phyloP scores from a whole-genome alignment of 2,888 invertebrate species.

The Cerastis rubricosa region DNA sequence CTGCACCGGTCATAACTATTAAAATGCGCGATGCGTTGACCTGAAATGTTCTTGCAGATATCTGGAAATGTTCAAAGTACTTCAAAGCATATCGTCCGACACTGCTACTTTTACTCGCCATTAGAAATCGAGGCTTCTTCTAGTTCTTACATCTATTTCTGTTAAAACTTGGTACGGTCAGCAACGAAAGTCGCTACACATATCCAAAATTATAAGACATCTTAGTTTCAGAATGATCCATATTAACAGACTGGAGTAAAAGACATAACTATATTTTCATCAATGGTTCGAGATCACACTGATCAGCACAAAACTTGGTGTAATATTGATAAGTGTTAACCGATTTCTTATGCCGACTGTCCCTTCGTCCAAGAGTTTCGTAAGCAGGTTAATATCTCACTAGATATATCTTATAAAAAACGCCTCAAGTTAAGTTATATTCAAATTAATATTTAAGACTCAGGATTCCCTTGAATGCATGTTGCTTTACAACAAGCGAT shows the following conservation, averaged over 20 bases:
- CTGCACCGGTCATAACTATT: conserved; percentile 80
- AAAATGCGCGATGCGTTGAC: conserved; percentile 83
- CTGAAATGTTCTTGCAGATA: conserved; percentile 77
- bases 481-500: not conserved
- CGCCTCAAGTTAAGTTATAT: not conserved
- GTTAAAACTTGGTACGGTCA: not conserved
- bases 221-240: too few relatives aligned
- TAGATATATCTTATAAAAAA: not conserved
- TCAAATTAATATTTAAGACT: not conserved
- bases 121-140: conserved; percentile 29
- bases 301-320: too few relatives aligned
- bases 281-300: too few relatives aligned
- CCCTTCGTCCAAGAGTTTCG: not conserved
- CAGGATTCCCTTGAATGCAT: not conserved
- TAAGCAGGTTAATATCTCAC: not conserved
- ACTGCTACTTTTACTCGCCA: conserved; percentile 18
- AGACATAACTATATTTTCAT: too few relatives aligned
- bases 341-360: too few relatives aligned
- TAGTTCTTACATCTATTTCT: conserved; percentile 7
- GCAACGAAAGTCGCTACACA: too few relatives aligned
- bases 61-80: conserved; percentile 57
- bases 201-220: too few relatives aligned
- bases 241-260: too few relatives aligned
- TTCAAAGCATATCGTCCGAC: conserved; percentile 38
- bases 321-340: too few relatives aligned